Evolutionary conservation across 2,797 vertebrate genomes (phyloP), one percentile per base, ranked within the genome.

Genomic region (Myoxocephalus aenaeus): DNA sequence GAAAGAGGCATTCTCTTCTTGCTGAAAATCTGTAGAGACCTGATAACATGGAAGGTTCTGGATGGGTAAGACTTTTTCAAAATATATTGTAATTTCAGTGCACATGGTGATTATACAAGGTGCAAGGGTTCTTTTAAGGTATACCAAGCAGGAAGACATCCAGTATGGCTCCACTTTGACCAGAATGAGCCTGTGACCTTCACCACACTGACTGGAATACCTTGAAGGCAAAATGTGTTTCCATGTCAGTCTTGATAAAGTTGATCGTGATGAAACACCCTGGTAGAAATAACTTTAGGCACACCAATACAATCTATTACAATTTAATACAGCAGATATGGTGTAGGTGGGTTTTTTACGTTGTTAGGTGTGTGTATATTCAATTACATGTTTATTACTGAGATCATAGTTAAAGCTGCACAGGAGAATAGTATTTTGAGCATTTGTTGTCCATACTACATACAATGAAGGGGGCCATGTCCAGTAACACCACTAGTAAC

Each of bases 21-120:
- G 95, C 94, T 92, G 96, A 96, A 96, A 97, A 95, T 96, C 96
- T 96, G 96, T 96, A 96, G 96, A 96, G 96, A 96, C 94, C 95
- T 95, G 94, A 96, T 96, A 96, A 96, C 92, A 95, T 92, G 95
- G 96, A 96, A 95, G 95, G 95, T 96, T 96, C 96, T 97, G 96
- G 96, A 96, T 97, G 96, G 97, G 97, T 99, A 98, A 99, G 97
- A 94, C 83, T 86, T 91, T 90, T 91, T 94, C 87, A 73, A 94
- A 92, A 92, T 93, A 92, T 82, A 42, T 70, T 89, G 63, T 84
- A 54, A 75, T 75, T 80, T 79, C 58, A 50, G 14, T 77, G 50
- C 73, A 75, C 57, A 78, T 71, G 78, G 77, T 80, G 59, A 72
- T 56, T 54, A 34, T 32, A 46, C 32, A 62, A 67, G 46, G 65